These are phyloP conservation scores for Dendronephthya gigantea DNA, from an alignment of 64 coral and sea anemone genomes.

Conservation along the genomic window DNA sequence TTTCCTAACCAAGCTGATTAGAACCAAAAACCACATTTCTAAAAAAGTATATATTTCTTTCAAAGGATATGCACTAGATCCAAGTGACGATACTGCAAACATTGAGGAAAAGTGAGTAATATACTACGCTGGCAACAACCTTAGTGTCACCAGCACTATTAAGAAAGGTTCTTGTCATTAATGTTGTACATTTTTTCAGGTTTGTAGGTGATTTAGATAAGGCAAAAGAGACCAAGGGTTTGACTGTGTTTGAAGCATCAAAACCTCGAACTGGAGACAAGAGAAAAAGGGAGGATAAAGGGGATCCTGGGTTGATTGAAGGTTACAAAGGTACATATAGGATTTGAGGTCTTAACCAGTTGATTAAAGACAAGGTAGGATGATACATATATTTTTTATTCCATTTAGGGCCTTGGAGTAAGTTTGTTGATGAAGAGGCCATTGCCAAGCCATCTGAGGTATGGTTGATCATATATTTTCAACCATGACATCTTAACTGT, in stretches of 20 bases:
- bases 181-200: conserved; percentile 26
- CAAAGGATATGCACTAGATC: conserved; percentile 89
- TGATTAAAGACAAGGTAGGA: not conserved
- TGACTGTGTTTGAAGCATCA: conserved; percentile 78
- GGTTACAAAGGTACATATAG: conserved; percentile 64
- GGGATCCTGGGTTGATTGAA: conserved; percentile 76
- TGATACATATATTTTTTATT: not conserved
- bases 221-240: conserved; percentile 72
- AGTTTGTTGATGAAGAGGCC: conserved; percentile 77
- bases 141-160: not conserved
- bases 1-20: too few relatives aligned
- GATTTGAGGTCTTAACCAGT: not conserved
- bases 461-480: not conserved
- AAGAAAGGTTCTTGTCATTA: not conserved
- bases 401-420: conserved; percentile 69
- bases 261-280: conserved; percentile 73
- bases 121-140: too few relatives aligned
- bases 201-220: conserved; percentile 75
- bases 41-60: not conserved
- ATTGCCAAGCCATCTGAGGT: conserved; percentile 96
- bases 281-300: conserved; percentile 77
- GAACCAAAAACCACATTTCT: too few relatives aligned
- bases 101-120: conserved; percentile 9
- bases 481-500: too few relatives aligned
- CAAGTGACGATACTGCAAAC: conserved; percentile 40